Conservation (phyloP, 2,797 vertebrate genomes). For the Sebastes steindachneri region DNA sequence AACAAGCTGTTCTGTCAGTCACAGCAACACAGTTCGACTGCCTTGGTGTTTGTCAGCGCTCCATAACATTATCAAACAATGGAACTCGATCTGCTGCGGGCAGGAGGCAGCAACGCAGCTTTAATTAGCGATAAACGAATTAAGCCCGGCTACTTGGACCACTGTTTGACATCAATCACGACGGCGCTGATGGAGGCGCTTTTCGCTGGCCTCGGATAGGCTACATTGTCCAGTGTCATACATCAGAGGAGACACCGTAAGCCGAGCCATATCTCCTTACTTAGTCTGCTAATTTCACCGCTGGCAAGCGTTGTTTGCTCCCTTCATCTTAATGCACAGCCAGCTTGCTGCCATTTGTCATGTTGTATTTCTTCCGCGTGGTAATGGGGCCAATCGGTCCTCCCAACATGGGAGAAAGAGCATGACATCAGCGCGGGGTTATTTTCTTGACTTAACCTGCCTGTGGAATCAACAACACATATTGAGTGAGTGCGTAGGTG, state of each 20-base stretch:
- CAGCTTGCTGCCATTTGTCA: slow-evolving; percentile 74
- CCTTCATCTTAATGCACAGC: slow-evolving; percentile 46
- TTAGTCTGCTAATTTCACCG: slow-evolving; percentile 56
- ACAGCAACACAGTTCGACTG: background rate
- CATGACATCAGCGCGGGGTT: slow-evolving; percentile 64
- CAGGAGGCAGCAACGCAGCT: slow-evolving; percentile 13
- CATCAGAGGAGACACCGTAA: slow-evolving; percentile 46
- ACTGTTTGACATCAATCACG: slow-evolving; percentile 57
- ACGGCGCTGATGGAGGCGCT: slow-evolving; percentile 35
- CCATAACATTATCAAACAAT: slow-evolving; percentile 28
- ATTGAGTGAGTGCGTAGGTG: slow-evolving; percentile 34
- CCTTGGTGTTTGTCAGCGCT: slow-evolving; percentile 36
- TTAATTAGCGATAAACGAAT: slow-evolving; percentile 61
- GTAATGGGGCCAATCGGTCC: slow-evolving; percentile 42
- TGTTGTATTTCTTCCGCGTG: slow-evolving; percentile 48
- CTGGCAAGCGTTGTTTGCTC: slow-evolving; percentile 57
- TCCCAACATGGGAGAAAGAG: slow-evolving; percentile 38
- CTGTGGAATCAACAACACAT: slow-evolving; percentile 60
- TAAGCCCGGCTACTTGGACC: slow-evolving; percentile 52
- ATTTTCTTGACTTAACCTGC: slow-evolving; percentile 58
- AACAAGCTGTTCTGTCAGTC: slow-evolving; percentile 28
- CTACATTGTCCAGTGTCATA: slow-evolving; percentile 42
- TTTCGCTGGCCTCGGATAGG: slow-evolving; percentile 33
- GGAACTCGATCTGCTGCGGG: slow-evolving; percentile 49
- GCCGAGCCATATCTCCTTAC: slow-evolving; percentile 58